Conservation (phyloP, 1,140 invertebrate genomes). For the Proctacanthus coquilletti region DNA sequence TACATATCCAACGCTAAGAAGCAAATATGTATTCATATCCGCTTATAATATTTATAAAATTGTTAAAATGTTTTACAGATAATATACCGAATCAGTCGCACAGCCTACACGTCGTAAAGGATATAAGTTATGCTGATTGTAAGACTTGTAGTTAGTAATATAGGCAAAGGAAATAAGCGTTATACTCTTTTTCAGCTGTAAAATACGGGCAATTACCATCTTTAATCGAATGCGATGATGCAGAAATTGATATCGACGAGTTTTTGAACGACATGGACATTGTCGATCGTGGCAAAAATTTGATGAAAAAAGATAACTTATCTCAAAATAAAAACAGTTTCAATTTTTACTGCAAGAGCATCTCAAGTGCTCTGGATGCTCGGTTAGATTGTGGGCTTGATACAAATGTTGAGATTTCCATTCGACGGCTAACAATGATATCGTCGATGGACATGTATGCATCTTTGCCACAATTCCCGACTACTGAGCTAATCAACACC, state of each 20-base stretch:
- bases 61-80: too few relatives aligned
- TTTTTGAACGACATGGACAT: conserved; percentile 52
- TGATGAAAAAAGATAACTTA: conserved; percentile 25
- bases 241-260: conserved; percentile 54
- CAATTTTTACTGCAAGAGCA: conserved; percentile 30
- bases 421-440: conserved; percentile 46
- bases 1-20: too few relatives aligned
- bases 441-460: conserved; percentile 25
- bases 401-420: conserved; percentile 49
- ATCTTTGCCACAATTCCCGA: conserved; percentile 33
- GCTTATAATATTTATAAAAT: too few relatives aligned
- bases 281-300: conserved; percentile 38
- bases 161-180: background rate
- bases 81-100: too few relatives aligned
- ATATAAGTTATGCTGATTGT: conserved; percentile 1
- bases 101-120: background rate
- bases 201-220: conserved; percentile 40
- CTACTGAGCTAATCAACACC: conserved; percentile 20
- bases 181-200: conserved; percentile 13
- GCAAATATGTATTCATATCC: too few relatives aligned
- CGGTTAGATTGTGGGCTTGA: conserved; percentile 61
- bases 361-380: conserved; percentile 58
- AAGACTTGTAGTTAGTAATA: background rate
- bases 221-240: conserved; percentile 53
- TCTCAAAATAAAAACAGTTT: conserved; percentile 21